phyloP scores from a whole-genome alignment of 2,113 vertebrate genomes.

The Notothenia rossii region DNA sequence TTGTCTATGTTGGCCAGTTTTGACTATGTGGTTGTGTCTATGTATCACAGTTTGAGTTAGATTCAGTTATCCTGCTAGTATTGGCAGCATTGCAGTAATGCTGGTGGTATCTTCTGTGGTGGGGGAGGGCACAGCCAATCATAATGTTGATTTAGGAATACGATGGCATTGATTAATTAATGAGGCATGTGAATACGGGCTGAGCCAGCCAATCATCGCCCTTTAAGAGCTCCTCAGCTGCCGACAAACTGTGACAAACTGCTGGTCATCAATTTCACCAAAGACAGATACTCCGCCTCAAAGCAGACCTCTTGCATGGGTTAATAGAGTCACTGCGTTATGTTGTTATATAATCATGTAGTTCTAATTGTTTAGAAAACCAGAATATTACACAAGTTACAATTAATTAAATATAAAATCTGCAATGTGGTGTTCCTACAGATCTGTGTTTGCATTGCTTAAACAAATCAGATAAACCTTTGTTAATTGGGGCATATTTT shows the following conservation, averaged over 20 bases:
- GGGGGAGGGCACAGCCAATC: conserved; percentile 51
- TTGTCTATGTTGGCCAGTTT: not conserved
- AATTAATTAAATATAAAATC: not conserved
- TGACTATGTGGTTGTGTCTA: not conserved
- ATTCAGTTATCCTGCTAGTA: conserved; percentile 40
- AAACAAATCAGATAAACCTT: not conserved
- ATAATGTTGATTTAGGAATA: conserved; percentile 62
- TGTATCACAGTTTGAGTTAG: conserved; percentile 4
- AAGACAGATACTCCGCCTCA: conserved; percentile 18
- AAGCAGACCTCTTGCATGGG: conserved; percentile 5
- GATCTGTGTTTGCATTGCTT: not conserved
- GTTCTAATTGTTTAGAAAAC: not conserved
- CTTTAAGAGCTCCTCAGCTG: conserved; percentile 60
- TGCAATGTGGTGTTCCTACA: not conserved
- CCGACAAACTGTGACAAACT: conserved; percentile 67
- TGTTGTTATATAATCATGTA: conserved; percentile 14
- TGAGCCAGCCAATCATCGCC: conserved; percentile 69
- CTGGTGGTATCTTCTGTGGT: not conserved
- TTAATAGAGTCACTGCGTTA: conserved; percentile 34
- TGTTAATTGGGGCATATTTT: not conserved
- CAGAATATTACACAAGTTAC: not conserved
- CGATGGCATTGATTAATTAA: conserved; percentile 68
- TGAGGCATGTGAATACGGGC: conserved; percentile 63
- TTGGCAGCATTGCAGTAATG: not conserved
- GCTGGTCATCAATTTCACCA: conserved; percentile 72